A percentile compares a stretch with the other conserved stretches of the same genome.
These are phyloP conservation scores for Poecilia picta DNA, from an alignment of 2,797 vertebrate genomes.

Conservation along the genomic window DNA sequence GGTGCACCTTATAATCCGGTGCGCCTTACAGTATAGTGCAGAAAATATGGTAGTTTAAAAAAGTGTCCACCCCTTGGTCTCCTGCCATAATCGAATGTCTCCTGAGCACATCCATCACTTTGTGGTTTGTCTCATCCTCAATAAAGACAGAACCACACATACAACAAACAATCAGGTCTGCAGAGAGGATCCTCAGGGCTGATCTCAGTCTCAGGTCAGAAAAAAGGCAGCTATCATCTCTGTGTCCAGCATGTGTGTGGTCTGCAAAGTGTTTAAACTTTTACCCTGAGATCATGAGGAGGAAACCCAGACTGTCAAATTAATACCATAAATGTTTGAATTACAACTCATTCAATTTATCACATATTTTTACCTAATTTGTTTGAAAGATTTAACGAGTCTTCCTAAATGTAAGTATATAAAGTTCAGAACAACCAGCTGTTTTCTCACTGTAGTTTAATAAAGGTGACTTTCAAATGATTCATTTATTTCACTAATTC, in stretches of 20 bases:
- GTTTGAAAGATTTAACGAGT: not conserved
- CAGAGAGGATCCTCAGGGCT: not conserved
- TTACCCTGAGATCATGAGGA: not conserved
- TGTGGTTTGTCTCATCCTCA: not conserved
- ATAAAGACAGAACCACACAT: not conserved
- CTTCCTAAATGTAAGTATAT: not conserved
- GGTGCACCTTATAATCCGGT: too few species aligned
- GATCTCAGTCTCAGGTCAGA: not conserved
- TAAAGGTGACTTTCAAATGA: not conserved
- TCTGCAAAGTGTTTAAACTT: not conserved
- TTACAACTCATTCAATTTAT: not conserved
- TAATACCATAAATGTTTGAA: not conserved
- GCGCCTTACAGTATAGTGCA: too few species aligned
- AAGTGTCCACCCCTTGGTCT: not conserved
- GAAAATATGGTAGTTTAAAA: not conserved
- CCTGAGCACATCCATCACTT: too few species aligned
- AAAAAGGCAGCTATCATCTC: not conserved
- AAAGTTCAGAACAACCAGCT: not conserved
- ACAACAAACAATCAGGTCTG: not conserved
- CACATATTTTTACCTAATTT: not conserved
- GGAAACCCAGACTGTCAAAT: not conserved
- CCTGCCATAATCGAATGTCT: not conserved
- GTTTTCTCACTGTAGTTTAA: not conserved
- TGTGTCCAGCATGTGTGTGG: not conserved
- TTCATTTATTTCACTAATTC: not conserved